Conservation (phyloP, 2,113 vertebrate genomes). For the Silurus glanis region DNA sequence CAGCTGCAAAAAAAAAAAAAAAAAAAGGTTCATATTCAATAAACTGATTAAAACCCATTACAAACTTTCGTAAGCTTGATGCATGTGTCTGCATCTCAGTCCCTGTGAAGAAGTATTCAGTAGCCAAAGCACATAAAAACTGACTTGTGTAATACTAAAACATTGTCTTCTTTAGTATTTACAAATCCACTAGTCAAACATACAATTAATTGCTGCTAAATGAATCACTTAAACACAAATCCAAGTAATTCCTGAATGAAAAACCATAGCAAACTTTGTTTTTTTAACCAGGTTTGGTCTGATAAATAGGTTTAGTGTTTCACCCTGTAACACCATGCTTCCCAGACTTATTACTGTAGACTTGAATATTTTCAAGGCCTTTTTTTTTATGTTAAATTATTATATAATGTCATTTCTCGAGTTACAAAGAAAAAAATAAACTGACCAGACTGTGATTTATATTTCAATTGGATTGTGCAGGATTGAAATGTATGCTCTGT, state of each 20-base stretch:
- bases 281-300: neutral
- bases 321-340: neutral
- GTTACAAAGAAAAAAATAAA: too few relatives aligned
- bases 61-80: neutral
- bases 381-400: too few relatives aligned
- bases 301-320: neutral
- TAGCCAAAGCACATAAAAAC: neutral
- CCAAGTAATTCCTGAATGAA: neutral
- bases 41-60: neutral
- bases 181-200: neutral
- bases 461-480: neutral
- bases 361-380: too few relatives aligned
- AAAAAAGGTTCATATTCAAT: neutral
- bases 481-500: neutral
- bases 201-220: neutral
- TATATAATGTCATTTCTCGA: too few relatives aligned
- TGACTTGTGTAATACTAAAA: neutral
- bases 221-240: neutral
- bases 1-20: neutral
- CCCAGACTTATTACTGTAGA: neutral
- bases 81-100: neutral
- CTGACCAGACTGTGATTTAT: neutral
- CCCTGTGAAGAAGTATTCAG: neutral
- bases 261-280: neutral
- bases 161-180: neutral